phyloP scores from a whole-genome alignment of 2,888 invertebrate species.

The Rhagophthalmus giganteus region DNA sequence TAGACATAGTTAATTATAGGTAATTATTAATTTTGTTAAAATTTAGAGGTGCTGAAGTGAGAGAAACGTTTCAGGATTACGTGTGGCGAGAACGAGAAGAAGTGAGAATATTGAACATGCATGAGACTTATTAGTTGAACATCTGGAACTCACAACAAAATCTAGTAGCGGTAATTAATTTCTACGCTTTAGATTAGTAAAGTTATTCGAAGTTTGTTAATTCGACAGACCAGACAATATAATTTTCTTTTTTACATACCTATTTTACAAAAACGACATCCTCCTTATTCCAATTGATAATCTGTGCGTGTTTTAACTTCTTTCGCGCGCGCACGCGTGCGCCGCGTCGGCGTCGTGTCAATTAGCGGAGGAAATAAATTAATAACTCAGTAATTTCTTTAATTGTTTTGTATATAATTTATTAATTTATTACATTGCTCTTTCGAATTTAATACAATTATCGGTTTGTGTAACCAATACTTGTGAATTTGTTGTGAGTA shows the following conservation, averaged over 20 bases:
- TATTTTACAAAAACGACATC: constrained; percentile 26
- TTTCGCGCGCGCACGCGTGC: constrained; percentile 4
- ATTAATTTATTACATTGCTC: constrained; percentile 46
- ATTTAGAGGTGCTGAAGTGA: too few species aligned
- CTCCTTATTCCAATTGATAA: constrained; percentile 19
- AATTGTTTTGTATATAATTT: constrained; percentile 43
- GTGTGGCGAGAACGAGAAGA: constrained; percentile 3
- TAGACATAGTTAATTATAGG: too few species aligned
- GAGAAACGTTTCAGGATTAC: too few species aligned
- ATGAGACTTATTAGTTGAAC: constrained; percentile 38
- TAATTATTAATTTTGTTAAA: too few species aligned
- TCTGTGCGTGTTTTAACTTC: constrained; percentile 9
- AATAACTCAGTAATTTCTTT: constrained; percentile 24
- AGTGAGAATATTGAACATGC: constrained; percentile 14
- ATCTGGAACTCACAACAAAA: constrained; percentile 56
- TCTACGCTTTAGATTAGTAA: constrained; percentile 37
- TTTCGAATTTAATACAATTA: constrained; percentile 33
- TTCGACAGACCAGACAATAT: constrained; percentile 34
- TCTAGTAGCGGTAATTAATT: constrained; percentile 36
- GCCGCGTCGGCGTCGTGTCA: neutral
- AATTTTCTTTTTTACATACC: constrained; percentile 32
- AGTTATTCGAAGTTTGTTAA: constrained; percentile 38
- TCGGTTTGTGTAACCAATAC: constrained; percentile 40
- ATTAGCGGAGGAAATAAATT: constrained; percentile 27
- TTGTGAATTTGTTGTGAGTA: constrained; percentile 56